These are phyloP conservation scores for Gila robusta DNA, from an alignment of 2,797 vertebrate species.

Conservation along the genomic window DNA sequence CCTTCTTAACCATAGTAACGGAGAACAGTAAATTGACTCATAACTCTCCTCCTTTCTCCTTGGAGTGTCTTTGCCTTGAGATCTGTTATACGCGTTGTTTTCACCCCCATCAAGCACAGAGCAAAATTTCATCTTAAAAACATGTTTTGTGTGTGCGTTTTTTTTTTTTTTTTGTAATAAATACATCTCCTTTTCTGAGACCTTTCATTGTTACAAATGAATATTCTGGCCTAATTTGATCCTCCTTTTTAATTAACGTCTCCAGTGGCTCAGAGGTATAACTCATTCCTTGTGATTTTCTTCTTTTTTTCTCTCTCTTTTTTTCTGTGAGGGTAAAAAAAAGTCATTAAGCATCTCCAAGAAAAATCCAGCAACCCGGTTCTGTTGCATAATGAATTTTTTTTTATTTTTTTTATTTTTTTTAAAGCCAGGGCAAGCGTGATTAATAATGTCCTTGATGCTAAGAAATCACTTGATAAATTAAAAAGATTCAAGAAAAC, in stretches of 20 bases:
- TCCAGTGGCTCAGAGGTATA: slow-evolving; percentile 45
- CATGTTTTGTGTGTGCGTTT: background rate
- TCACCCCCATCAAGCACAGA: slow-evolving; percentile 26
- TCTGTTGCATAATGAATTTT: background rate
- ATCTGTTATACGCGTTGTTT: slow-evolving; percentile 48
- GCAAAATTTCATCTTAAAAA: slow-evolving; percentile 47
- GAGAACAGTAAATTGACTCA: slow-evolving; percentile 48
- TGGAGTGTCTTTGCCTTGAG: slow-evolving; percentile 54
- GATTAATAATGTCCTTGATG: slow-evolving; percentile 45
- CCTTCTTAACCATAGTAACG: slow-evolving; percentile 53
- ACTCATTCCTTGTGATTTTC: slow-evolving; percentile 43
- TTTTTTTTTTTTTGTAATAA: slow-evolving; percentile 52
- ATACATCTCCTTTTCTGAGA: slow-evolving; percentile 57
- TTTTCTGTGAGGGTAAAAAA: slow-evolving; percentile 23
- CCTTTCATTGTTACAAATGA: slow-evolving; percentile 64
- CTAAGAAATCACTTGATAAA: slow-evolving; percentile 51
- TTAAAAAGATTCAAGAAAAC: slow-evolving; percentile 19
- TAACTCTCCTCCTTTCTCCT: slow-evolving; percentile 32
- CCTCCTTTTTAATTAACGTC: slow-evolving; percentile 68
- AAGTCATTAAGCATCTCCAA: slow-evolving; percentile 58
- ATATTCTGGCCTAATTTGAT: slow-evolving; percentile 63
- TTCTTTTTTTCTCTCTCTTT: slow-evolving; percentile 46
- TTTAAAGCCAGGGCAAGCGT: background rate
- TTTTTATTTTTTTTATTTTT: background rate
- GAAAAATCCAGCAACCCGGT: slow-evolving; percentile 48